phyloP scores from a whole-genome alignment of 2,888 invertebrate genomes.

The Chrysolina americana region DNA sequence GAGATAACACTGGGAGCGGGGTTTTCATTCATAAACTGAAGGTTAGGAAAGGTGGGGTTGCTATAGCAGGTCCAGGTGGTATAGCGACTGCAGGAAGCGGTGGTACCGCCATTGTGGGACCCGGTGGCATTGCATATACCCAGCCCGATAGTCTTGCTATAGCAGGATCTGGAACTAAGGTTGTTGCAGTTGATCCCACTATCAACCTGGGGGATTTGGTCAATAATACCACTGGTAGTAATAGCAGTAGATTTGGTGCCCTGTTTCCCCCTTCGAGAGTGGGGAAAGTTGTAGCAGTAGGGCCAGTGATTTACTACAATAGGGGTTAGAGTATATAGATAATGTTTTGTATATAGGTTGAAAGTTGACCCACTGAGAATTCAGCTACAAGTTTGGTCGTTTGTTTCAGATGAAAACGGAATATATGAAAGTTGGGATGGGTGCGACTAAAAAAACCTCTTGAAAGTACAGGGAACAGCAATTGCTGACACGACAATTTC shows the following conservation, averaged over 20 bases:
- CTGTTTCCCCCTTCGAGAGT: slow-evolving; percentile 70
- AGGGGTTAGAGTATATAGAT: slow-evolving; percentile 55
- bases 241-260: slow-evolving; percentile 60
- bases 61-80: slow-evolving; percentile 87
- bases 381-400: slow-evolving; percentile 37
- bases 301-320: slow-evolving; percentile 80
- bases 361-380: slow-evolving; percentile 49
- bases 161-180: slow-evolving; percentile 81
- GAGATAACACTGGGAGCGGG: slow-evolving; percentile 72
- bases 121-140: slow-evolving; percentile 83
- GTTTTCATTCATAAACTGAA: slow-evolving; percentile 80
- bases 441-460: too few relatives aligned
- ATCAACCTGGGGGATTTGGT: slow-evolving; percentile 75
- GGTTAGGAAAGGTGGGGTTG: slow-evolving; percentile 83
- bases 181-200: slow-evolving; percentile 77
- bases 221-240: slow-evolving; percentile 57
- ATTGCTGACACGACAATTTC: too few relatives aligned
- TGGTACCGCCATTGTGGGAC: slow-evolving; percentile 86
- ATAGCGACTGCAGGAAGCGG: slow-evolving; percentile 86
- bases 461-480: too few relatives aligned
- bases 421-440: neutral
- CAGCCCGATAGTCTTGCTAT: slow-evolving; percentile 83
- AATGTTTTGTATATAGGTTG: slow-evolving; percentile 37
- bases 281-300: slow-evolving; percentile 81
- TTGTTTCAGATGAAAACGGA: slow-evolving; percentile 17